phyloP scores from a whole-genome alignment of 1,140 invertebrate species.

The Drosophila novamexicana region DNA sequence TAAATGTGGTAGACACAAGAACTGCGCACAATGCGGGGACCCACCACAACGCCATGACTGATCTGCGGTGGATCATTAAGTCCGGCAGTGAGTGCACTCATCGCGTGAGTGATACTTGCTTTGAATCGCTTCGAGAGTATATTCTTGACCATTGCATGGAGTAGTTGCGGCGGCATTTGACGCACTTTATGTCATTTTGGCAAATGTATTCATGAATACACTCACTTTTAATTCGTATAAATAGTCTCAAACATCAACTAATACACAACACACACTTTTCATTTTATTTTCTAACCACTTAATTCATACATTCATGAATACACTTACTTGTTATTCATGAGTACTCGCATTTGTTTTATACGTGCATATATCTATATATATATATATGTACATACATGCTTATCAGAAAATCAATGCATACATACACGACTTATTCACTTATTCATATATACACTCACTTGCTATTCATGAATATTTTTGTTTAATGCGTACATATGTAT shows the following conservation, averaged over 20 bases:
- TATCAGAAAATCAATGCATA: no score
- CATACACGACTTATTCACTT: no score
- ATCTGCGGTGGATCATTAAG: conserved; percentile 29
- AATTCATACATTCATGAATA: conserved; percentile 15
- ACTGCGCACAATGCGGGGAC: conserved; percentile 2
- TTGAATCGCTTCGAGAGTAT: neutral
- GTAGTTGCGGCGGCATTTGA: no score
- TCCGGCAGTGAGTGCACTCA: conserved; percentile 39
- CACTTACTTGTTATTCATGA: conserved; percentile 12
- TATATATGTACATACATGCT: no score
- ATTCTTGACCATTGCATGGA: no score
- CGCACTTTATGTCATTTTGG: neutral
- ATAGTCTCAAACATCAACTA: no score
- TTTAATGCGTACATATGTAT: neutral
- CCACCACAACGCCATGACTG: conserved; percentile 15
- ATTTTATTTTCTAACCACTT: neutral
- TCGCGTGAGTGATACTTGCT: conserved; percentile 37
- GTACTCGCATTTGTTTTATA: neutral
- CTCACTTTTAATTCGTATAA: neutral
- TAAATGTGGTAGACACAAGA: conserved; percentile 4
- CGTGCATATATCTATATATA: no score
- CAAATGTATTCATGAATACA: conserved; percentile 12
- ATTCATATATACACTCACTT: conserved; percentile 18
- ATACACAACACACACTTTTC: neutral
- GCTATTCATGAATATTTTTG: neutral